phyloP scores from a whole-genome alignment of 2,113 vertebrate species.

The Lontra canadensis region DNA sequence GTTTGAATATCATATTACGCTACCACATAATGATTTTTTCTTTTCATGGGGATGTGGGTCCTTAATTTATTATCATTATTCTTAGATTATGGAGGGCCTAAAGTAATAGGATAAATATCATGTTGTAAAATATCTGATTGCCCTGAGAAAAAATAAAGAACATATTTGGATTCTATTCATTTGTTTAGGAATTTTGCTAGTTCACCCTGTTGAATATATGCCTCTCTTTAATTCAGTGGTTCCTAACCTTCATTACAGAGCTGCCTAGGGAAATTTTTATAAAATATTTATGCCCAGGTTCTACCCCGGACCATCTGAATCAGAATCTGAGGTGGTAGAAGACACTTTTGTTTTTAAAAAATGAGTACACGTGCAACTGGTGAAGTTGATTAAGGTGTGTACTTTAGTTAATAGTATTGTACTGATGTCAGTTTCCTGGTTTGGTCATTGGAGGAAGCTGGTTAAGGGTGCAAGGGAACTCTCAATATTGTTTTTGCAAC shows the following conservation, averaged over 20 bases:
- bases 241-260: neutral
- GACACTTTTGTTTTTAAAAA: neutral
- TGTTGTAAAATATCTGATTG: neutral
- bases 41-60: neutral
- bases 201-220: neutral
- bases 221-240: neutral
- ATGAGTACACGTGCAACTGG: neutral
- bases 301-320: neutral
- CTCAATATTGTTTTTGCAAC: neutral
- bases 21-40: neutral
- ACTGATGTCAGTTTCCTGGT: neutral
- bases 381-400: neutral
- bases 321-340: neutral
- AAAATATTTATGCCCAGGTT: slow-evolving; percentile 36
- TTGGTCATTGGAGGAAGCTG: neutral
- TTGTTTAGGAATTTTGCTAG: slow-evolving; percentile 1
- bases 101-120: neutral
- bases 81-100: neutral
- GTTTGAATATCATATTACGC: neutral
- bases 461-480: neutral
- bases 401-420: neutral
- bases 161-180: neutral
- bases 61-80: neutral
- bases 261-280: neutral
- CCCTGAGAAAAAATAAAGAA: neutral